Conservation (phyloP, 2,113 vertebrate species). For the Lathamus discolor region DNA sequence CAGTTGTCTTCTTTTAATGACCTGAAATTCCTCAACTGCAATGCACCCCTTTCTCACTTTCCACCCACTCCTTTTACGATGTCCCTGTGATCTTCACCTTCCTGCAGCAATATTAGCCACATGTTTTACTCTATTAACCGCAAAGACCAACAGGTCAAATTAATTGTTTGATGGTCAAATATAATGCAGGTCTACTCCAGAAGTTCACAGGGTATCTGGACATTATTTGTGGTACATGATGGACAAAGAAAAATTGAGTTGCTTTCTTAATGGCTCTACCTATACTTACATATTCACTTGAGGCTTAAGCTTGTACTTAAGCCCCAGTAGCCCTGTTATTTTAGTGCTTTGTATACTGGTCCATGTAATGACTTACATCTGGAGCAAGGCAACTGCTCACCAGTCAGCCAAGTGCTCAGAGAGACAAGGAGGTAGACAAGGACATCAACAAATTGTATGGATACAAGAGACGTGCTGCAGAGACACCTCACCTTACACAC, state of each 20-base stretch:
- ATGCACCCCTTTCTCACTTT: background rate
- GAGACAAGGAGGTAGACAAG: background rate
- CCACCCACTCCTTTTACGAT: background rate
- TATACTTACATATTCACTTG: background rate
- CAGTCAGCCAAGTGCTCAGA: background rate
- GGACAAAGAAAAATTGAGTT: background rate
- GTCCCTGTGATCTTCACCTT: background rate
- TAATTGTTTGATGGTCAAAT: background rate
- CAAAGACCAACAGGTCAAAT: background rate
- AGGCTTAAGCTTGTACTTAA: background rate
- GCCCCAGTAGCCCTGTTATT: background rate
- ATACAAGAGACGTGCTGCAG: background rate
- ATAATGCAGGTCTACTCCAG: background rate
- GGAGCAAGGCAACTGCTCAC: background rate
- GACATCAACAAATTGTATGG: background rate
- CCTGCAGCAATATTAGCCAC: background rate
- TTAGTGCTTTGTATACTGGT: background rate
- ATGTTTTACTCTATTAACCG: background rate
- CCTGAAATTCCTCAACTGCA: background rate
- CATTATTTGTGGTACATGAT: background rate
- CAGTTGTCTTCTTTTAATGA: background rate
- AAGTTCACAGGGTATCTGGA: background rate
- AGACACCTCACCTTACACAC: background rate
- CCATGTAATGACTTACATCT: background rate
- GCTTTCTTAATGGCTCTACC: background rate